Evolutionary conservation across 2,113 vertebrate species (phyloP).

Genomic region (Forbesichthys papilliferus): DNA sequence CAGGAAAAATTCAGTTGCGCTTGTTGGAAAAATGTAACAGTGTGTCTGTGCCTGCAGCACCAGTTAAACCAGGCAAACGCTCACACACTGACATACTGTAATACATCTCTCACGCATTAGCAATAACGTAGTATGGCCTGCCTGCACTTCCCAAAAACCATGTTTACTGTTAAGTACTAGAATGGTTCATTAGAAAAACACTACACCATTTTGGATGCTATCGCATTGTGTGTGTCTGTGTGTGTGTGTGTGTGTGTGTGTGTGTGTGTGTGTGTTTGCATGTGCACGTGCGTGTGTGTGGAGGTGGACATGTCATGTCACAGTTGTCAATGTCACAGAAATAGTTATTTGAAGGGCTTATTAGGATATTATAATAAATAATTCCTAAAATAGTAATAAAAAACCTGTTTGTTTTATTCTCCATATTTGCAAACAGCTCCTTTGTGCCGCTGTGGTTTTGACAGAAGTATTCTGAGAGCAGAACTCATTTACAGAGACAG

Average conservation of each 20-base stretch:
- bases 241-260: background rate
- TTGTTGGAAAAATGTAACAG: background rate
- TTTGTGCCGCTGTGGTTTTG: too few relatives aligned
- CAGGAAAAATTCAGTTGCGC: background rate
- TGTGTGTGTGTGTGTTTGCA: conserved; percentile 10
- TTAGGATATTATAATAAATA: too few relatives aligned
- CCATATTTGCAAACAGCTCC: too few relatives aligned
- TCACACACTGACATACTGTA: background rate
- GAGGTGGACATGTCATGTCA: background rate
- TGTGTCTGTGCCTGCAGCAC: background rate
- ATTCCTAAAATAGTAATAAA: too few relatives aligned
- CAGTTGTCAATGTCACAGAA: background rate
- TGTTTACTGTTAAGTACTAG: conserved; percentile 2
- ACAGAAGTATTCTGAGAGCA: too few relatives aligned
- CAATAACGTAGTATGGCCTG: background rate
- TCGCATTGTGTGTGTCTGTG: background rate
- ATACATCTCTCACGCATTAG: background rate
- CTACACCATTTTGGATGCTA: conserved; percentile 1
- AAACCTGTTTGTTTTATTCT: too few relatives aligned
- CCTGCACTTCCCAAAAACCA: background rate
- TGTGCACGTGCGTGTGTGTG: background rate
- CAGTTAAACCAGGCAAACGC: background rate
- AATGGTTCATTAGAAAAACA: conserved; percentile 7
- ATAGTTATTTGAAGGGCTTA: too few relatives aligned
- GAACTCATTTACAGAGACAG: too few relatives aligned